Conservation (phyloP, 1,140 invertebrate genomes). For the Berghia stephanieae region DNA sequence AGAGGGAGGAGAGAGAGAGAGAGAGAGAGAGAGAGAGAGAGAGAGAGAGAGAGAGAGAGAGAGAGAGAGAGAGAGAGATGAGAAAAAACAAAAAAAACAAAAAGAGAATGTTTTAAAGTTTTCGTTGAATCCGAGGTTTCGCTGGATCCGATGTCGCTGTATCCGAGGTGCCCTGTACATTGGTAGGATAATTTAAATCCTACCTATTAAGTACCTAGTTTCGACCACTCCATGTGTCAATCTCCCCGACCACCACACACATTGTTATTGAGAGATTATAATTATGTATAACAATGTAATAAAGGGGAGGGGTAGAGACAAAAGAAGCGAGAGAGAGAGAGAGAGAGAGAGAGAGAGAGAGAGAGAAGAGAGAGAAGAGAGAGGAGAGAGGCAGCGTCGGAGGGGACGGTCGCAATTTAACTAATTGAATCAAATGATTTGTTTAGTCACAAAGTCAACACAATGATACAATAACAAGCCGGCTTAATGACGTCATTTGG, state of each 20-base stretch:
- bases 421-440: not conserved
- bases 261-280: too few species aligned
- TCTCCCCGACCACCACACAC: too few species aligned
- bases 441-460: not conserved
- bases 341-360: not conserved
- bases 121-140: too few species aligned
- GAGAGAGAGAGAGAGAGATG: not conserved
- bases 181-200: too few species aligned
- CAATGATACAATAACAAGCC: not conserved
- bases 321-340: not conserved
- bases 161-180: too few species aligned
- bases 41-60: not conserved
- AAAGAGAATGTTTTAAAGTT: too few species aligned
- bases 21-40: not conserved
- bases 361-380: not conserved
- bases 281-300: too few species aligned
- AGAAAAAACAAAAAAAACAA: not conserved
- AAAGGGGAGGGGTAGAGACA: too few species aligned
- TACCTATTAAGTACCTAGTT: too few species aligned
- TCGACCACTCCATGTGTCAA: too few species aligned
- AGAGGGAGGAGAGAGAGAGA: not conserved
- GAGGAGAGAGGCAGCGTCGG: not conserved
- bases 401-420: not conserved
- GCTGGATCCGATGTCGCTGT: too few species aligned
- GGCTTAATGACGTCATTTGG: not conserved